Evolutionary conservation across 1,140 invertebrate species (phyloP).

Genomic region (Anastrepha ludens): DNA sequence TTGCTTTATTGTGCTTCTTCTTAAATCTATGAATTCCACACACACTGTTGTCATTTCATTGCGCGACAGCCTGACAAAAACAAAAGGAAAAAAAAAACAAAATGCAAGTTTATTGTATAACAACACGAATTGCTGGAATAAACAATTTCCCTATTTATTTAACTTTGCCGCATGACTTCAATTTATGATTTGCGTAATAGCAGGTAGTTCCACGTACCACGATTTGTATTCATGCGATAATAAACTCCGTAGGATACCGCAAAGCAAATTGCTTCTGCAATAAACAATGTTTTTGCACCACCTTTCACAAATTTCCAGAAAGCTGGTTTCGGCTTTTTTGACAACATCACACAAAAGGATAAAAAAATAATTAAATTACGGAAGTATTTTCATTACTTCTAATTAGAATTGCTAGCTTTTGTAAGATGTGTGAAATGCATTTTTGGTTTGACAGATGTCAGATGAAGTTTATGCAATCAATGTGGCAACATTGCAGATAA

Average conservation of each 20-base stretch:
- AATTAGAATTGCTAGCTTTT: not conserved
- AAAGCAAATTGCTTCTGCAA: constrained; percentile 76
- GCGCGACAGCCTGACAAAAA: not conserved
- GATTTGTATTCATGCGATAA: constrained; percentile 79
- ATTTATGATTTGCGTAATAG: not conserved
- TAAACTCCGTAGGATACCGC: constrained; percentile 77
- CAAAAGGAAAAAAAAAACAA: not conserved
- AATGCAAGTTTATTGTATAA: not conserved
- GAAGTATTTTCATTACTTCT: not conserved
- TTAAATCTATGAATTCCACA: not conserved
- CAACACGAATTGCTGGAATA: not conserved
- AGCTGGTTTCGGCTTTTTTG: constrained; percentile 77
- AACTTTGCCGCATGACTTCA: not conserved
- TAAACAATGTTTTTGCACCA: constrained; percentile 75
- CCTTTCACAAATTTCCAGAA: constrained; percentile 76
- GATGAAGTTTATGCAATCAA: not conserved
- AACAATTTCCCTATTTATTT: not conserved
- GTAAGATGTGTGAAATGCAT: not conserved
- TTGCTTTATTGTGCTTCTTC: not conserved
- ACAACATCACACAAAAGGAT: constrained; percentile 75
- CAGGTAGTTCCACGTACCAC: constrained; percentile 74
- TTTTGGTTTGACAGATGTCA: not conserved
- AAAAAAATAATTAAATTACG: not conserved
- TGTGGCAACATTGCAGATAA: not conserved
- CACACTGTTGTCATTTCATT: not conserved